Evolutionary conservation across 2,113 vertebrate species (phyloP).

Genomic region (Cyphomyrus plagiostoma): DNA sequence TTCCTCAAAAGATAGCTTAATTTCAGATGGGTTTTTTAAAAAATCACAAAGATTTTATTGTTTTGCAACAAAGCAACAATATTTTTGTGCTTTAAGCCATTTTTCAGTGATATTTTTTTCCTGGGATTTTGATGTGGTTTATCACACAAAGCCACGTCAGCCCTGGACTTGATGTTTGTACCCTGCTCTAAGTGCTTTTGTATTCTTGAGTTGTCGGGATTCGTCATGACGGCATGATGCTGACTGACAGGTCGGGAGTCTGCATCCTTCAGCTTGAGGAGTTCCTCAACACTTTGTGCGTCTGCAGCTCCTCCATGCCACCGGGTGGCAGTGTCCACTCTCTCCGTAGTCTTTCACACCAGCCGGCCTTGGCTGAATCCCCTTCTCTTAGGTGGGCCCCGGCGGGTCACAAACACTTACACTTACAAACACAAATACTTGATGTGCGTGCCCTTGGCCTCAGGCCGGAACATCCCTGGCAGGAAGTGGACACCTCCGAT

Average conservation of each 20-base stretch:
- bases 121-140: not conserved
- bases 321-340: not conserved
- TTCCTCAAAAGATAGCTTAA: not conserved
- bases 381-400: not conserved
- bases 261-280: not conserved
- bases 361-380: not conserved
- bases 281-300: not conserved
- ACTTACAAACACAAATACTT: conserved; percentile 10
- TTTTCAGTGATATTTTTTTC: not conserved
- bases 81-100: not conserved
- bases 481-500: conserved; percentile 11
- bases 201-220: not conserved
- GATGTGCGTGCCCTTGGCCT: conserved; percentile 4
- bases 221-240: not conserved
- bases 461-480: not conserved
- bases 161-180: conserved; percentile 1
- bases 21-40: not conserved
- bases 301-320: not conserved
- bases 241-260: not conserved
- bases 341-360: not conserved
- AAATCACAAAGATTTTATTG: not conserved
- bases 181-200: not conserved
- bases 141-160: conserved; percentile 14
- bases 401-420: conserved; percentile 4
- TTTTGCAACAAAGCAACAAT: not conserved